Evolutionary conservation across 2,797 vertebrate genomes (phyloP), one percentile per base, ranked within the genome.

Genomic region (Manis javanica): DNA sequence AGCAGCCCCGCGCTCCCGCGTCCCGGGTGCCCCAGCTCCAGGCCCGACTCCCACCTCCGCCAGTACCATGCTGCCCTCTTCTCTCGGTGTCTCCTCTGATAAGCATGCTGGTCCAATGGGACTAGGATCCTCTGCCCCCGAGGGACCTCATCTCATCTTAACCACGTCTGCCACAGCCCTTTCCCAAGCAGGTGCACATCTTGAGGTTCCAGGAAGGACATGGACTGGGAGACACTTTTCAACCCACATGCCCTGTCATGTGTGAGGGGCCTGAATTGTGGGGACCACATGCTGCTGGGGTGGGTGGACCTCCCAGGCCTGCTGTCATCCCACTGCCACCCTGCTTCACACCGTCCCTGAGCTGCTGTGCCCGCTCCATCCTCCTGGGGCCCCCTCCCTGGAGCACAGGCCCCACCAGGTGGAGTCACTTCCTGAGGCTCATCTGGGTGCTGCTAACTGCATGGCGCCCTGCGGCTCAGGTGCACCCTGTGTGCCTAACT

Each of bases 81-180:
- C 46, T 64, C 34, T 51, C 9, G 55, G 15, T 0, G 4, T 34
- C 51, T 55, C 81, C 42, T 37, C 42, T 39, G 29, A 3, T 4
- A 26, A 66, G 72, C 11, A 63, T 8, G 0, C 0, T 3, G 1
- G 4, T 46, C 49, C 39, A 11, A 0, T 10, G 61, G 23, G 19
- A 39, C 6, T 2, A 21, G n/a, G 34, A 34, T 10, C 34, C 34
- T 18, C 26, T 69, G 5, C 24, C 61, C 46, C 9, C 2, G 6
- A 0, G 0, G 3, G 34, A 53, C 31, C 23, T 46, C 39, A 3
- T 46, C 15, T 1, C 3, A 14, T 3, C 86, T 39, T 66, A 66
- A 9, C 34, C 3, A 12, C 2, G 1, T 14, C n/a, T 23, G 23
- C 11, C 19, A 57, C 9, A 42, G 5, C 24, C 29, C 37, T 21